These are phyloP conservation scores for Podargus strigoides DNA, from an alignment of 2,797 vertebrate species.

Conservation along the genomic window DNA sequence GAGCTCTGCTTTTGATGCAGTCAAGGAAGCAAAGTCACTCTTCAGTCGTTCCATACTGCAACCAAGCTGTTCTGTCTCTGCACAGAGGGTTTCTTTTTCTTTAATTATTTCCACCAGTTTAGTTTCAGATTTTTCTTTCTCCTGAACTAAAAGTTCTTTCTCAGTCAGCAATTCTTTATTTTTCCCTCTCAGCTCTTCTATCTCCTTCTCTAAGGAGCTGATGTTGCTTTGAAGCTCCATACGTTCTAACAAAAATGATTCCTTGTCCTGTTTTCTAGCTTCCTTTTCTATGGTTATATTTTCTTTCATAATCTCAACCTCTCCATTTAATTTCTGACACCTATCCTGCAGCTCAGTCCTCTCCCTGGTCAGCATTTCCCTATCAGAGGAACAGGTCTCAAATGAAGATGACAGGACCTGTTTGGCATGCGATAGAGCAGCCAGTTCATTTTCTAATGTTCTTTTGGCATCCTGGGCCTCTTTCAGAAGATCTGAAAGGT, in stretches of 20 bases:
- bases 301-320: slow-evolving; percentile 61
- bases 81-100: slow-evolving; percentile 68
- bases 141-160: slow-evolving; percentile 66
- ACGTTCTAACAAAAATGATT: slow-evolving; percentile 61
- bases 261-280: slow-evolving; percentile 65
- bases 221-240: slow-evolving; percentile 60
- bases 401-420: slow-evolving; percentile 71
- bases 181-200: slow-evolving; percentile 58
- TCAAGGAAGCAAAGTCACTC: slow-evolving; percentile 64
- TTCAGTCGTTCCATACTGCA: slow-evolving; percentile 73
- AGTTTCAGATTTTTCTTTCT: slow-evolving; percentile 72
- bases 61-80: slow-evolving; percentile 69
- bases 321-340: slow-evolving; percentile 66
- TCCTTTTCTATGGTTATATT: slow-evolving; percentile 73
- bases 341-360: slow-evolving; percentile 72
- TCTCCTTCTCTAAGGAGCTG: slow-evolving; percentile 70
- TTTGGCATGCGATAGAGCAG: slow-evolving; percentile 63
- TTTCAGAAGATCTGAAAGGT: slow-evolving; percentile 74
- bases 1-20: slow-evolving; percentile 72
- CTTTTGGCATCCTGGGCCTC: slow-evolving; percentile 70
- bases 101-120: slow-evolving; percentile 64
- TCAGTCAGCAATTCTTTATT: slow-evolving; percentile 69
- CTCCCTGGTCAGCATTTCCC: slow-evolving; percentile 71
- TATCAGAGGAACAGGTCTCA: slow-evolving; percentile 68
- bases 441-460: slow-evolving; percentile 65